phyloP scores from a whole-genome alignment of 2,888 invertebrate species.

The Drosophila neotestacea region DNA sequence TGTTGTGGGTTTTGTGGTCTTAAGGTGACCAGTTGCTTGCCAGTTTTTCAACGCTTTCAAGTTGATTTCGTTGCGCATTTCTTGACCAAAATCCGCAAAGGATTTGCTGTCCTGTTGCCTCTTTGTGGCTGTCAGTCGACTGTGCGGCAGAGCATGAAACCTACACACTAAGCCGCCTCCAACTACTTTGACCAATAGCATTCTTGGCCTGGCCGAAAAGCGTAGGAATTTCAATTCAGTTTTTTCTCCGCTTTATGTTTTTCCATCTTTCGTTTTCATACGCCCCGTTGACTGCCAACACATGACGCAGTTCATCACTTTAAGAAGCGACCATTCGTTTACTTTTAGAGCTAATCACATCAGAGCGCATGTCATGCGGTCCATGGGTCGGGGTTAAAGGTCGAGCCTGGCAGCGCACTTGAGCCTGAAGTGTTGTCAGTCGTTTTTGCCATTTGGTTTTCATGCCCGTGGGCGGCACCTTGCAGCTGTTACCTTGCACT shows the following conservation, averaged over 20 bases:
- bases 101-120: constrained; percentile 54
- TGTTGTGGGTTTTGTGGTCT: constrained; percentile 5
- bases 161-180: constrained; percentile 39
- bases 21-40: constrained; percentile 16
- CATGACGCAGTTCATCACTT: constrained; percentile 64
- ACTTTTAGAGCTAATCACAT: constrained; percentile 55
- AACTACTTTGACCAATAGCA: background rate
- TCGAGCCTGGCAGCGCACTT: constrained; percentile 32
- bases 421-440: constrained; percentile 47
- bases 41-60: constrained; percentile 46
- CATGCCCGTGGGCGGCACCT: constrained; percentile 37
- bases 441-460: constrained; percentile 53
- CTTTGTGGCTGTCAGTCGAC: constrained; percentile 44
- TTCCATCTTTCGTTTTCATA: constrained; percentile 5
- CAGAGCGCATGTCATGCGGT: constrained; percentile 34
- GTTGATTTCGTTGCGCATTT: constrained; percentile 70
- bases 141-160: constrained; percentile 59
- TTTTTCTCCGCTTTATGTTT: background rate
- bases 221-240: constrained; percentile 7
- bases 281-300: constrained; percentile 36
- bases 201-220: constrained; percentile 1
- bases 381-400: constrained; percentile 38
- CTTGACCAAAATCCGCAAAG: constrained; percentile 68
- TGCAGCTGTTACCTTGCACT: constrained; percentile 62
- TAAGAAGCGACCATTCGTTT: constrained; percentile 23